Evolutionary conservation across 2,888 invertebrate genomes (phyloP).

Genomic region (Bruchidius siliquastri): DNA sequence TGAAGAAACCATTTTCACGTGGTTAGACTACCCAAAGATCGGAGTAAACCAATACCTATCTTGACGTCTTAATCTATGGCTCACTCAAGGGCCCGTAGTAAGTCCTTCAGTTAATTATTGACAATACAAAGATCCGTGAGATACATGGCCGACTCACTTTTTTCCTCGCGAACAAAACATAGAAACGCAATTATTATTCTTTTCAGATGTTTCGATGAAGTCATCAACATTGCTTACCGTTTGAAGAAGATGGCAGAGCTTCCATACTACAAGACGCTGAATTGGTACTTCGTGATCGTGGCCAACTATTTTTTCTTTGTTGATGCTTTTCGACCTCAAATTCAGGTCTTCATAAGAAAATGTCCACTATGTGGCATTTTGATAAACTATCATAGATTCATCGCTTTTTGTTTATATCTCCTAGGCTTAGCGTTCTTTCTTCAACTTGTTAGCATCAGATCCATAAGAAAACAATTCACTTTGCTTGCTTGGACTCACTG

Average conservation of each 20-base stretch:
- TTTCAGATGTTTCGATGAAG: slow-evolving; percentile 84
- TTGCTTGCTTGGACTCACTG: slow-evolving; percentile 99
- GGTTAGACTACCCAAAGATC: no score
- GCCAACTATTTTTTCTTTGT: slow-evolving; percentile 99
- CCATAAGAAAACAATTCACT: slow-evolving; percentile 91
- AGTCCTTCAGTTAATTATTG: no score
- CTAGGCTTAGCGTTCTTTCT: slow-evolving; percentile 97
- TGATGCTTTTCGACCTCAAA: slow-evolving; percentile 81
- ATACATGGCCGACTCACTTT: no score
- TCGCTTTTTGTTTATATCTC: slow-evolving; percentile 93
- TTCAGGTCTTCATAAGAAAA: slow-evolving; percentile 53
- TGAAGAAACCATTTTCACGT: no score
- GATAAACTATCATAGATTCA: slow-evolving; percentile 92
- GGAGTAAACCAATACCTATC: no score
- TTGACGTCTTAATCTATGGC: no score
- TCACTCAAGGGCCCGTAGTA: no score
- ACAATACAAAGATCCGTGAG: no score
- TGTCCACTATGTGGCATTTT: slow-evolving; percentile 65
- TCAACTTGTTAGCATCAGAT: slow-evolving; percentile 90
- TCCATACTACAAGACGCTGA: slow-evolving; percentile 68
- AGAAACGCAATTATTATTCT: background rate
- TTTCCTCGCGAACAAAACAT: no score
- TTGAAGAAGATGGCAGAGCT: slow-evolving; percentile 97
- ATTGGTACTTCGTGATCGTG: slow-evolving; percentile 95
- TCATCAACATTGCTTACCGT: slow-evolving; percentile 95